Conservation (phyloP, 30 jellyfish, hydroid and myxozoan genomes). For the Mastigias papua region DNA sequence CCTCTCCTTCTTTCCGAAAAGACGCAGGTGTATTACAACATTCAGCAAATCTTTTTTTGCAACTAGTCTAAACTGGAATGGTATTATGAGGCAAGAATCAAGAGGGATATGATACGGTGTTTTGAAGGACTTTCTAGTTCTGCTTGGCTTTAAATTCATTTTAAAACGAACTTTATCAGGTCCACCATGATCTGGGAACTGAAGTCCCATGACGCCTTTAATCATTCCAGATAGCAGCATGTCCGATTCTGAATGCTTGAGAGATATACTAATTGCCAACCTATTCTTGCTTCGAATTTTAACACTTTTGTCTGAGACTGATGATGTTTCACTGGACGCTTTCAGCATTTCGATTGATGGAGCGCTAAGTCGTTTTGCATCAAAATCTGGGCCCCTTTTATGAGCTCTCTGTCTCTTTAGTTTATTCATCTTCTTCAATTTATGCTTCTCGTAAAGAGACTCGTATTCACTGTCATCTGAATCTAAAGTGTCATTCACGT, state of each 20-base stretch:
- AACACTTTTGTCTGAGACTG: slow-evolving; percentile 51
- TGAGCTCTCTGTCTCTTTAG: not conserved
- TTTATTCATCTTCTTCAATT: not conserved
- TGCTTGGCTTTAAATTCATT: slow-evolving; percentile 8
- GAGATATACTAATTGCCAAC: slow-evolving; percentile 45
- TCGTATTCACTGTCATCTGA: slow-evolving; percentile 55
- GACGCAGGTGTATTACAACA: slow-evolving; percentile 38
- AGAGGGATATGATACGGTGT: slow-evolving; percentile 55
- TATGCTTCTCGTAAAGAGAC: slow-evolving; percentile 14
- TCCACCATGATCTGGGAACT: slow-evolving; percentile 61
- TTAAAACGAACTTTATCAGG: slow-evolving; percentile 64
- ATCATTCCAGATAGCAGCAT: slow-evolving; percentile 63
- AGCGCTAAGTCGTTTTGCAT: not conserved
- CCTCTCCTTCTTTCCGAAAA: slow-evolving; percentile 46
- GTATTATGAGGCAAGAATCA: slow-evolving; percentile 54
- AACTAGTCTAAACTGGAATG: slow-evolving; percentile 42
- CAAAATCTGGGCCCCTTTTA: not conserved
- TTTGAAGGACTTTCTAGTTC: slow-evolving; percentile 15
- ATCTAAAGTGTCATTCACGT: slow-evolving; percentile 39
- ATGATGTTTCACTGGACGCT: slow-evolving; percentile 54
- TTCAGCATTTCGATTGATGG: slow-evolving; percentile 23
- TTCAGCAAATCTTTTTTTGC: slow-evolving; percentile 20
- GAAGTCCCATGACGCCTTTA: slow-evolving; percentile 63
- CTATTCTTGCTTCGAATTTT: slow-evolving; percentile 36
- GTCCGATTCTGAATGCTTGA: slow-evolving; percentile 28